Evolutionary conservation across 2,113 vertebrate genomes (phyloP).

Genomic region (Neodon shergylaensis): DNA sequence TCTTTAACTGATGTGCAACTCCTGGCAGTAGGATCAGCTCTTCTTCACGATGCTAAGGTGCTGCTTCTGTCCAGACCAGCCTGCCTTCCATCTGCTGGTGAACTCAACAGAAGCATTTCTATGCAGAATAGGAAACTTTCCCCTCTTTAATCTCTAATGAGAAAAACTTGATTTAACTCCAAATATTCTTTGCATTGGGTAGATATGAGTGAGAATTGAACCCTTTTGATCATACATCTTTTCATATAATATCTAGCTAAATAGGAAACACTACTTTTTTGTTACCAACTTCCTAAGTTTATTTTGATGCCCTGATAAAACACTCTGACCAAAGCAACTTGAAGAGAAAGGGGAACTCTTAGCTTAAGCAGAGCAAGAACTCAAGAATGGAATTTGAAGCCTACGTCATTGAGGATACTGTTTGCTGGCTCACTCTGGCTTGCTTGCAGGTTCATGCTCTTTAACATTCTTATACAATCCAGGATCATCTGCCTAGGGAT

Average conservation of each 20-base stretch:
- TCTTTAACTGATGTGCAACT: neutral
- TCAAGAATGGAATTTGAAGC: neutral
- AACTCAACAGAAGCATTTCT: neutral
- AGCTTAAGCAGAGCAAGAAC: no score
- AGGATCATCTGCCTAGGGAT: neutral
- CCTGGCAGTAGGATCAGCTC: accelerated
- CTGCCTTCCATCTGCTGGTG: neutral
- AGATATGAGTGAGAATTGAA: neutral
- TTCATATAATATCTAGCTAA: neutral
- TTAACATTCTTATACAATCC: neutral
- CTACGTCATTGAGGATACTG: no score
- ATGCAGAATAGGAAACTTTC: neutral
- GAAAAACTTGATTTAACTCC: neutral
- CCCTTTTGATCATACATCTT: neutral
- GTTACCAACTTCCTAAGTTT: neutral
- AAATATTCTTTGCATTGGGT: neutral
- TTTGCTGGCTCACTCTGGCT: neutral
- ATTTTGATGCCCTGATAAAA: neutral
- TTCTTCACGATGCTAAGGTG: accelerated
- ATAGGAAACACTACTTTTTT: neutral
- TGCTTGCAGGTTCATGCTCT: neutral
- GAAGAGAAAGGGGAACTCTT: neutral
- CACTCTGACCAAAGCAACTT: neutral
- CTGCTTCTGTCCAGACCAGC: neutral
- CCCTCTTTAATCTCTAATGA: neutral